Percentiles rank a stretch among this genome's conserved stretches.
Conservation (phyloP, 2,113 vertebrate species). For the Caracal caracal region DNA sequence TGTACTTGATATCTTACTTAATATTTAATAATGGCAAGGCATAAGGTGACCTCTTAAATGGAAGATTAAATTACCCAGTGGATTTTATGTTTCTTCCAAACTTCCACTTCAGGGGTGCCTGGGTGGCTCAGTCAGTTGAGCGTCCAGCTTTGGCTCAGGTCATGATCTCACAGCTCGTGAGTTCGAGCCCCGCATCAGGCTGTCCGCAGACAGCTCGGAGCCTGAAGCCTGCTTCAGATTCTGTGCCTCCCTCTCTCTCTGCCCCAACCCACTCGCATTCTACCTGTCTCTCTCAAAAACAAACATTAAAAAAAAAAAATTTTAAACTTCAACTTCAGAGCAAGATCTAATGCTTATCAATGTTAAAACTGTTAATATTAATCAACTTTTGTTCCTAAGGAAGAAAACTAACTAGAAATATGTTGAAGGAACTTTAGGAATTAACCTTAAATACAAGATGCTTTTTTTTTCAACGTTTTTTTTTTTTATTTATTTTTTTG, state of each 20-base stretch:
- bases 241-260: too few relatives aligned
- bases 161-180: too few relatives aligned
- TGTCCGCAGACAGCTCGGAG: too few relatives aligned
- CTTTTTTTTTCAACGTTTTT: too few relatives aligned
- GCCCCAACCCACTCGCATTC: too few relatives aligned
- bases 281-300: too few relatives aligned
- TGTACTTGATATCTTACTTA: conserved; percentile 75
- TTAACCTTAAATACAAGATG: conserved; percentile 31
- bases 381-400: conserved; percentile 19
- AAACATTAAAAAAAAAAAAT: too few relatives aligned
- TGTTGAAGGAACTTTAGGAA: conserved; percentile 51
- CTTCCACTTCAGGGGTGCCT: conserved; percentile 29
- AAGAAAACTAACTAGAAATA: conserved; percentile 58
- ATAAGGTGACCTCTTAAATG: conserved; percentile 70
- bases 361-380: conserved; percentile 53
- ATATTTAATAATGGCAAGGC: conserved; percentile 72
- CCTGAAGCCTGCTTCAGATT: too few relatives aligned
- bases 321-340: conserved; percentile 49
- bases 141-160: too few relatives aligned
- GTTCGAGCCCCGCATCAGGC: too few relatives aligned
- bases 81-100: conserved; percentile 74
- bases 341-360: conserved; percentile 53
- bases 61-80: conserved; percentile 70
- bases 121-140: too few relatives aligned
- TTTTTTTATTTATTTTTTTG: too few relatives aligned